These are phyloP conservation scores for Crocidura indochinensis DNA, from an alignment of 2,797 vertebrate species.

Conservation along the genomic window DNA sequence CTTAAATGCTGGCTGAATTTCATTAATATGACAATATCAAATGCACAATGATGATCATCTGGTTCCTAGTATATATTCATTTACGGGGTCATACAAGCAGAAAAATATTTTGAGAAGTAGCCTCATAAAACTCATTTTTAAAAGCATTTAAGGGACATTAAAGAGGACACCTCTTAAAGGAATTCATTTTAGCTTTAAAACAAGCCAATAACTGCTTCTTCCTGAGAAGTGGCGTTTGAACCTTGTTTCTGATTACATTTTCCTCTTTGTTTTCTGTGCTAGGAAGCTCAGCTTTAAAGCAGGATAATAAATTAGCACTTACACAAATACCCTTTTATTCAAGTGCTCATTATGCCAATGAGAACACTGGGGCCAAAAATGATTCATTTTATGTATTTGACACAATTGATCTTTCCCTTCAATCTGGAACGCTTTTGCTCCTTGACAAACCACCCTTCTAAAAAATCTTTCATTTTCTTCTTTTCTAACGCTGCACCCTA, in stretches of 20 bases:
- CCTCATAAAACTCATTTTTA: constrained; percentile 52
- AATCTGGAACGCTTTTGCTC: neutral
- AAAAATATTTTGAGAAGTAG: constrained; percentile 40
- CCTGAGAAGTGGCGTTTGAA: constrained; percentile 20
- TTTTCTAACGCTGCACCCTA: neutral
- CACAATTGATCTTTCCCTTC: neutral
- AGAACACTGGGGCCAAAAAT: neutral
- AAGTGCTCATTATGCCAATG: constrained; percentile 5
- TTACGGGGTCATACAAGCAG: constrained; percentile 52
- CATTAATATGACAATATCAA: constrained; percentile 46
- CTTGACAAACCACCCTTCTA: constrained; percentile 10
- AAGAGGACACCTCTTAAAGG: constrained; percentile 27
- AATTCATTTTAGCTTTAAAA: constrained; percentile 24
- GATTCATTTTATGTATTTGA: constrained; percentile 5
- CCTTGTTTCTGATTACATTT: neutral
- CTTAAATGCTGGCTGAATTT: constrained; percentile 29
- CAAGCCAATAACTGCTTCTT: constrained; percentile 3
- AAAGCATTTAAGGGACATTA: constrained; percentile 33
- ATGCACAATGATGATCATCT: constrained; percentile 40
- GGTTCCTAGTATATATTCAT: constrained; percentile 42
- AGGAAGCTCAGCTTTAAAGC: constrained; percentile 58
- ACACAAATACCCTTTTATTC: constrained; percentile 53
- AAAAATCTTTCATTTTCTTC: neutral
- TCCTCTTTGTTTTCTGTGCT: constrained; percentile 49
- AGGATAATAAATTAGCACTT: constrained; percentile 57